Evolutionary conservation across 2,797 vertebrate genomes (phyloP), one percentile per base, ranked within the genome.

Genomic region (Danio choprae): DNA sequence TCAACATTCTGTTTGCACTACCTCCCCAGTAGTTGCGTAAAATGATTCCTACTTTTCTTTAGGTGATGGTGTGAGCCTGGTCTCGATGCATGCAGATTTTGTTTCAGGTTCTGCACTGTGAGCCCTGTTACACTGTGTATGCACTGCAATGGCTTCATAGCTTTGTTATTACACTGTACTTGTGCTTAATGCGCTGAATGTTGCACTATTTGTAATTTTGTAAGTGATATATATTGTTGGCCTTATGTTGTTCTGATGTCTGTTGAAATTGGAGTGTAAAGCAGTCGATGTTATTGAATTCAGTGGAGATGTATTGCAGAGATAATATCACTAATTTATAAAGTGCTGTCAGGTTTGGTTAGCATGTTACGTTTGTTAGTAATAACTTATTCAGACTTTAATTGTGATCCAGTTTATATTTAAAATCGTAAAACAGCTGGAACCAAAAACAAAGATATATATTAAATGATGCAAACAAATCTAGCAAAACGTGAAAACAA

Each of bases 131-230:
- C 22, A 11, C 41, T 67, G 22, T 74, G 63, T 44, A 48, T 59
- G 11, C 53, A 46, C 56, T 77, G 48, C 60, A 75, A 15, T 74
- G 56, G 41, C 55, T 40, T 36, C 15, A 44, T 67, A 1, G 53
- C 46, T 36, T 53, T 41, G n/a, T 62, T 18, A 20, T 12, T 68
- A 46, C 22, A 74, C 22, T 29, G 22, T 29, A 48, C 10, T 55
- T n/a, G 11, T 43, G 12, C 77, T 73, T 65, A 60, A 74, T 18
- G n/a, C 68, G 68, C 80, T 82, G 41, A 81, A 69, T 67, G 77
- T 81, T 83, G 67, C 81, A 60, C 68, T 83, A 6, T 80, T 65
- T 86, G 1, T 86, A 72, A 80, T 20, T 77, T 55, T 69, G 50
- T 51, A 46, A 51, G 46, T 65, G 59, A 29, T 36, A 16, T 68